Conservation (phyloP, 2,797 vertebrate species). For the Dendrocincla fuliginosa region DNA sequence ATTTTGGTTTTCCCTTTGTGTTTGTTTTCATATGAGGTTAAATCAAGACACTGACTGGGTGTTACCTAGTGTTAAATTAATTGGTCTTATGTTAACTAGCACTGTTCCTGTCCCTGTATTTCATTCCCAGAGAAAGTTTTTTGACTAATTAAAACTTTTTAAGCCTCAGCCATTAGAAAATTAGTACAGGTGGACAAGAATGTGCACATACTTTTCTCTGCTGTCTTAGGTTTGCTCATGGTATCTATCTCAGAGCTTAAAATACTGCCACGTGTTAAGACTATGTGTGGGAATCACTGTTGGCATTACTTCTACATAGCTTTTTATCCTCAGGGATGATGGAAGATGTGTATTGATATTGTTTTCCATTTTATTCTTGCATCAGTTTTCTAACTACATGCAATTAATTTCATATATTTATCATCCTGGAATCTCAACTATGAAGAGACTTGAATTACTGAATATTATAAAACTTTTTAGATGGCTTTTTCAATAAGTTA, state of each 20-base stretch:
- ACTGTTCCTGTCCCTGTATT: background rate
- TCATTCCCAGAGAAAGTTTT: background rate
- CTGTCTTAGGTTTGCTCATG: background rate
- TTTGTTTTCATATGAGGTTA: background rate
- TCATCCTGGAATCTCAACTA: too few species aligned
- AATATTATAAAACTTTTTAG: too few species aligned
- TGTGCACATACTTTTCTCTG: background rate
- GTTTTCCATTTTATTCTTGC: too few species aligned
- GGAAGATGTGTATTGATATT: too few species aligned
- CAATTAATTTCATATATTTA: too few species aligned
- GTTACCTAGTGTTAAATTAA: background rate
- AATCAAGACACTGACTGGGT: background rate
- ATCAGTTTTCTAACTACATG: too few species aligned
- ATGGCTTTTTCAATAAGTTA: background rate
- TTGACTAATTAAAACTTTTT: background rate
- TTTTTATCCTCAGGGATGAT: too few species aligned
- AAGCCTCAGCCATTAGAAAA: background rate
- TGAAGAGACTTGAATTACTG: too few species aligned
- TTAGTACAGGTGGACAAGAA: background rate
- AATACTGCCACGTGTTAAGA: background rate
- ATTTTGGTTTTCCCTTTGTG: background rate
- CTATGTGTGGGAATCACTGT: too few species aligned
- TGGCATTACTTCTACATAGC: too few species aligned
- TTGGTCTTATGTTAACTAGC: too few species aligned
- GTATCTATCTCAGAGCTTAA: background rate